A percentile compares a stretch with the other conserved stretches of the same genome.
These are phyloP conservation scores for Alloscopus bannaensis DNA, from an alignment of 2,888 invertebrate genomes.

Conservation along the genomic window DNA sequence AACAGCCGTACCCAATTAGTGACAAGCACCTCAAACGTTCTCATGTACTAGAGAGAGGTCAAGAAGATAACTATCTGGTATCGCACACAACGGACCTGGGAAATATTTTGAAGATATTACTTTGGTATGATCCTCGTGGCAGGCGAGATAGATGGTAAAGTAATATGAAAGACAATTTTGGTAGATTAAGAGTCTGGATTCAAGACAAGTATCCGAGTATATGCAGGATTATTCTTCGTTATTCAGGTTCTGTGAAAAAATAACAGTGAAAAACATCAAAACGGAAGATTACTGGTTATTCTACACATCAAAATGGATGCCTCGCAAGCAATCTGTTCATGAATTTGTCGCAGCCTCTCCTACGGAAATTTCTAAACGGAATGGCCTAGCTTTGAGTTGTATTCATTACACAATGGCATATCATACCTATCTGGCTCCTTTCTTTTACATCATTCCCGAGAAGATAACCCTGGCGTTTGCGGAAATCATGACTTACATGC, in stretches of 20 bases:
- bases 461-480: conserved; percentile 34
- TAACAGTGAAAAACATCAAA: conserved; percentile 48
- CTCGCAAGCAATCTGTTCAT: not conserved
- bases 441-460: conserved; percentile 6
- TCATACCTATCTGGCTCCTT: conserved; percentile 44
- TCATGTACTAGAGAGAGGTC: conserved; percentile 26
- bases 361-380: not conserved
- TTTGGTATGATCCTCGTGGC: conserved; percentile 33
- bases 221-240: not conserved
- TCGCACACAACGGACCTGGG: conserved; percentile 42
- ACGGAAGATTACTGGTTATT: conserved; percentile 53
- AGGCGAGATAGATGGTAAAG: not conserved
- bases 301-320: conserved; percentile 31
- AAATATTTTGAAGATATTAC: conserved; percentile 21
- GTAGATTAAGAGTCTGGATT: not conserved
- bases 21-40: conserved; percentile 33
- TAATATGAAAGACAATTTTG: no score
- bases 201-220: not conserved
- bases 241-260: conserved; percentile 42
- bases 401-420: conserved; percentile 12
- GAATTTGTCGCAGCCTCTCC: conserved; percentile 16
- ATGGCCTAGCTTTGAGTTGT: conserved; percentile 7
- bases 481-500: conserved; percentile 49
- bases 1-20: conserved; percentile 48
- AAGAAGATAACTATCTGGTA: conserved; percentile 58